Evolutionary conservation across 2,888 invertebrate species (phyloP).

Genomic region (Galeopsomyia nigrocyanea): DNA sequence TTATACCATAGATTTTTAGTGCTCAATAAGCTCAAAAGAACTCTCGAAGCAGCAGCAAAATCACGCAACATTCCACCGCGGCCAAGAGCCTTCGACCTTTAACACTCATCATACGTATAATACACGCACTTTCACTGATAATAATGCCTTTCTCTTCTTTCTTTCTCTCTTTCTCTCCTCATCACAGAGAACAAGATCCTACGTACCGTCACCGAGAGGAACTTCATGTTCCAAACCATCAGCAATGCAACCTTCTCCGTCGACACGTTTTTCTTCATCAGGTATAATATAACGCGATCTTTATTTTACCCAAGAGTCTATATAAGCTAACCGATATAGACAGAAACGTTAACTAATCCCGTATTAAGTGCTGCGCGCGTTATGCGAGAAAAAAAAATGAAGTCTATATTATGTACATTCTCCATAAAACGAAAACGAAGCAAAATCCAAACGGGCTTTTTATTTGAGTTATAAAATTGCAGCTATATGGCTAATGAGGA

Average conservation of each 20-base stretch:
- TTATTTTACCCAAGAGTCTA: background rate
- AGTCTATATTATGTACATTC: too few relatives aligned
- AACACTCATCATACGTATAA: too few relatives aligned
- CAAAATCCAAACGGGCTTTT: too few relatives aligned
- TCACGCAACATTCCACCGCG: slow-evolving; percentile 22
- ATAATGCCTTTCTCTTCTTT: slow-evolving; percentile 48
- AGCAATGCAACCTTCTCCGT: slow-evolving; percentile 90
- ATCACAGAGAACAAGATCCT: slow-evolving; percentile 83
- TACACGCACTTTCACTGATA: slow-evolving; percentile 45
- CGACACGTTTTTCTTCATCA: slow-evolving; percentile 89
- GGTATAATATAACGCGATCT: slow-evolving; percentile 69
- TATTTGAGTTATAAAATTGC: too few relatives aligned
- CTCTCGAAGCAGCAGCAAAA: background rate
- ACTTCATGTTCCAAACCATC: slow-evolving; percentile 84
- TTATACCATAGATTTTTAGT: slow-evolving; percentile 5
- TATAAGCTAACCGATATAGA: too few relatives aligned
- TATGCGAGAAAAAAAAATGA: too few relatives aligned
- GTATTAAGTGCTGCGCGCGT: slow-evolving; percentile 1
- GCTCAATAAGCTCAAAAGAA: too few relatives aligned
- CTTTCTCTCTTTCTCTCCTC: too few relatives aligned
- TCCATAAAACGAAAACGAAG: too few relatives aligned
- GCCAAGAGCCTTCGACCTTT: slow-evolving; percentile 31
- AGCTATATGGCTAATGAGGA: too few relatives aligned
- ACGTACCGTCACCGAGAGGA: slow-evolving; percentile 80
- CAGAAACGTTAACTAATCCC: slow-evolving; percentile 23